Base-by-base conservation (phyloP, 2,113 vertebrate genomes). In the Colossoma macropomum region DNA sequence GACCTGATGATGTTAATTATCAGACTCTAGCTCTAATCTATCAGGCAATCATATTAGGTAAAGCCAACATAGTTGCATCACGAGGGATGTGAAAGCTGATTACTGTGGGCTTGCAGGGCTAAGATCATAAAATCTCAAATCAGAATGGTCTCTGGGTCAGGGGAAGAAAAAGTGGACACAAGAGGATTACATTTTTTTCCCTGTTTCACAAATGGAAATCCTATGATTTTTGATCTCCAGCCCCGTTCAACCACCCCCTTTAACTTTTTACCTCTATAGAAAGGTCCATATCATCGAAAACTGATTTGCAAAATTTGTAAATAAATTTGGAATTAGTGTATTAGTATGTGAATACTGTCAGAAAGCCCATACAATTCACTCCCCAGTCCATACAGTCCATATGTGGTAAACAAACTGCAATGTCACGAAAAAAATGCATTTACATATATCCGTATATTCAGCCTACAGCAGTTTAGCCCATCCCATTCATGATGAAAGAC, bases 1-100 rank as follows among this genome's bases (percentile, higher is more conserved):
- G 72, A 56, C 50, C 66, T 34, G 45, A 60, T 63, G 74, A 80
- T 84, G 62, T 68, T 84, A 79, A 80, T 86, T 68, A 66, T 79
- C 71, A 48, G 75, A 84, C 69, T 54, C 59, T 32, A 34, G 16
- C 28, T 75, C 69, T 62, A 63, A 77, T 83, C 77, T 71, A 70
- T 70, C 63, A 73, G 66, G 65, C 48, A 75, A 79, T 87, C 56
- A 75, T 76, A 70, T 54, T 59, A 82, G 27, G 17, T 50, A 82
- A 69, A 71, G 50, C 76, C 66, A 77, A 73, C 54, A 2, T 32
- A 56, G 27, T 60, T 72, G 60, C 63, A 79, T 81, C 30, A 75
- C 4, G 25, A 74, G 60, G 75, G 32, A 59, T 56, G 6, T 17
- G 50, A 81, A 77, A 81, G 8, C 32, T 28, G 45, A 85, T 81